These are phyloP conservation scores for Phenganax stokvisi DNA, from an alignment of 92 coral and sea anemone species.

Conservation along the genomic window DNA sequence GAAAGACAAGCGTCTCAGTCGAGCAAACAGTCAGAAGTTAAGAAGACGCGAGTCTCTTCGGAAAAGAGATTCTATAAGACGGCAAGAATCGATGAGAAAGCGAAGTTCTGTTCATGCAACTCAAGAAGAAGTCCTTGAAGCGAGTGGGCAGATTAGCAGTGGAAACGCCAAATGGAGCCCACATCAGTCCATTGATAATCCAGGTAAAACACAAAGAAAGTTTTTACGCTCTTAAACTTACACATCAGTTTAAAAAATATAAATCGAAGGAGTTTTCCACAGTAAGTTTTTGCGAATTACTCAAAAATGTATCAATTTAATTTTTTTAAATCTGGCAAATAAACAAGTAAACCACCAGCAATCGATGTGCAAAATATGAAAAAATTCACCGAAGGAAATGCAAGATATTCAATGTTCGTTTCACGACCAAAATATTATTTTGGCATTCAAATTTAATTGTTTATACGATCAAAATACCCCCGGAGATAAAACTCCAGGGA, in stretches of 20 bases:
- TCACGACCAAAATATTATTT: too few species aligned
- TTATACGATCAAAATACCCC: too few species aligned
- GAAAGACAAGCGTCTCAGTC: constrained; percentile 28
- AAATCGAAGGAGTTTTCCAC: neutral
- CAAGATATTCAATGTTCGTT: too few species aligned
- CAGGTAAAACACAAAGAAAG: neutral
- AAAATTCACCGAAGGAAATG: too few species aligned
- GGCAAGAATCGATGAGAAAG: constrained; percentile 23
- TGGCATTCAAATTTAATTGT: too few species aligned
- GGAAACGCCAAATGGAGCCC: constrained; percentile 35
- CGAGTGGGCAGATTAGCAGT: constrained; percentile 58
- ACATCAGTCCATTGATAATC: constrained; percentile 17
- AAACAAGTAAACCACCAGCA: too few species aligned
- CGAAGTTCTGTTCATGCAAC: constrained; percentile 13
- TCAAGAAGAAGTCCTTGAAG: constrained; percentile 68
- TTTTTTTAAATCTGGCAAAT: too few species aligned
- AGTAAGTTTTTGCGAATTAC: neutral
- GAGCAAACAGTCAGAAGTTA: constrained; percentile 34
- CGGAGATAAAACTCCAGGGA: too few species aligned
- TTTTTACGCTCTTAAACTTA: too few species aligned
- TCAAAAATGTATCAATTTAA: too few species aligned
- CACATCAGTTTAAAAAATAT: neutral
- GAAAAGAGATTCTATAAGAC: constrained; percentile 22
- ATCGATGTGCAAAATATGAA: too few species aligned
- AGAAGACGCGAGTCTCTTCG: constrained; percentile 21